Conservation (phyloP, 2,113 vertebrate genomes). For the Dipodomys merriami region DNA sequence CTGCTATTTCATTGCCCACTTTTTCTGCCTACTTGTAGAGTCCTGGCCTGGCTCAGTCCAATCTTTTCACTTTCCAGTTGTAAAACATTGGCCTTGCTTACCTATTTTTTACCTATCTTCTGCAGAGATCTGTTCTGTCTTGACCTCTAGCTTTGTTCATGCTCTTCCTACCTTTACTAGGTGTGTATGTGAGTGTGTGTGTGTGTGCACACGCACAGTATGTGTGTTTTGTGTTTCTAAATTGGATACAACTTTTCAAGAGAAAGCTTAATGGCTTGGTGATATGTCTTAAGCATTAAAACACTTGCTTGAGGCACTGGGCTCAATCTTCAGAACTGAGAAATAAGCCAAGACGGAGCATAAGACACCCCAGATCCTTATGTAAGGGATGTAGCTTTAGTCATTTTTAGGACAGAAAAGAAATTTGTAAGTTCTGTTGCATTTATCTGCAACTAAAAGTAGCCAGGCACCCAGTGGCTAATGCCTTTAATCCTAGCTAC, state of each 20-base stretch:
- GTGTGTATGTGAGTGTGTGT: background rate
- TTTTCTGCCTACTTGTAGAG: background rate
- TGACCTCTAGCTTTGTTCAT: constrained; percentile 17
- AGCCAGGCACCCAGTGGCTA: no score
- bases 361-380: background rate
- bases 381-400: no score
- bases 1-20: background rate
- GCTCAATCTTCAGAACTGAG: no score
- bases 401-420: constrained; percentile 48
- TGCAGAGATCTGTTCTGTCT: constrained; percentile 7
- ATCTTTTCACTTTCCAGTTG: constrained; percentile 29
- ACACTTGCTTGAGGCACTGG: no score
- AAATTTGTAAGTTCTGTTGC: background rate
- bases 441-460: background rate
- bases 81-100: background rate
- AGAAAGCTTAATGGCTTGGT: background rate
- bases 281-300: no score
- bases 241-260: background rate
- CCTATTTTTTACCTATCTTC: background rate
- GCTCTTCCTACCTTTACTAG: background rate
- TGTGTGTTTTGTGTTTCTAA: background rate
- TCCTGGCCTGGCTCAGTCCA: background rate
- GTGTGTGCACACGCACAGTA: background rate
- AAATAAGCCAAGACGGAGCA: no score
- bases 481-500: no score